Base-by-base conservation (phyloP, 2,888 invertebrate species). In the Junonia oenone region DNA sequence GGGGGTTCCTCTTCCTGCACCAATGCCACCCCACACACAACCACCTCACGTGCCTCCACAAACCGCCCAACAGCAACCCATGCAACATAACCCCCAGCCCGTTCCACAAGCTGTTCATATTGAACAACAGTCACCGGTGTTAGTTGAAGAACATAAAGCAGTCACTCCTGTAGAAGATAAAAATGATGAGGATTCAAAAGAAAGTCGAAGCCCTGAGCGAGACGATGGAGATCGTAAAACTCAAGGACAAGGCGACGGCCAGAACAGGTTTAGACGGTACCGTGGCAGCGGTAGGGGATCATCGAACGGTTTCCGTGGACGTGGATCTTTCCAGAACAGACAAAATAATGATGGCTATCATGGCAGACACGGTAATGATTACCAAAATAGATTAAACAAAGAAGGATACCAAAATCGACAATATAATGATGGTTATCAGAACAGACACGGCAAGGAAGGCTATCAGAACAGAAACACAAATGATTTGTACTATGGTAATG, bases 231-330 rank as follows among this genome's bases (percentile, higher is more conserved):
- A 86, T 27, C 75, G 85, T 46, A 76, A 77, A 64, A 72, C 81
- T 29, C 86, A 86, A 37, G 88, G 83, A 9, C 85, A 86, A 58
- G 88, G 87, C 26, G 89, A 89, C 68, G 85, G 82, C 1, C 86
- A 86, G 66, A 78, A 75, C 63, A 68, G 84, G 51, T 82, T 71
- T 72, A 68, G 83, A 26, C 74, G 86, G n/a, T 85, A 73, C 69
- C 78, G 84, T 40, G 78, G 81, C 22, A 73, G 76, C 35, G 68
- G 59, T 73, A 75, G 84, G 62, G 88, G 91, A 17, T 69, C 87
- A 1, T 82, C 91, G 11, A 86, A 88, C 66, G 86, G 88, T 2
- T 83, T 82, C 59, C 80, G 88, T 17, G 83, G 86, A 14, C 83
- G 89, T 51, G 83, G 88, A 33, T 71, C 76, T 51, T 86, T 72